Base-by-base conservation (phyloP, 2,888 invertebrate genomes). In the Drosophila longiperda region DNA sequence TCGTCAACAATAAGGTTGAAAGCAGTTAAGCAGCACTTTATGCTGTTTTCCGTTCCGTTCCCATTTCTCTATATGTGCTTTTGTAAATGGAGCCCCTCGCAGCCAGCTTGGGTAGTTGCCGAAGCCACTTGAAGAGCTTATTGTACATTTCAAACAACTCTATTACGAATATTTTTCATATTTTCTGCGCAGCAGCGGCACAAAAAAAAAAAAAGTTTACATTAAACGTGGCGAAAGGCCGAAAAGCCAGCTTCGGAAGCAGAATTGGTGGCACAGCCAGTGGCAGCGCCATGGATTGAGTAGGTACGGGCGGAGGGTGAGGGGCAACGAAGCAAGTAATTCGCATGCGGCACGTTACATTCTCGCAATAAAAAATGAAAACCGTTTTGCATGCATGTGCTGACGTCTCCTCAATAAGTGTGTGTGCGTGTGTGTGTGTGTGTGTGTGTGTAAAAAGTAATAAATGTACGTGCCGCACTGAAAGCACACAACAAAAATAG, bases 101-200 rank as follows among this genome's bases (percentile, higher is more conserved):
- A 54, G n/a, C 23, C 69, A 53, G 34, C 36, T 73, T 26, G 54
- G 77, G 76, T 76, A 73, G 83, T 71, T 66, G 66, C 62, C 66
- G 76, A 78, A 82, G 82, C 79, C 82, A 87, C 87, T 86, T 83
- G 83, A 86, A 86, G 80, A 75, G 81, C 85, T 87, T 89, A 89
- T 87, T 84, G 89, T 87, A 87, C 83, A 88, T 89, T 89, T 87
- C 87, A 84, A 85, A 90, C 90, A 90, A 90, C 89, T 90, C 90
- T 90, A 90, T 90, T 90, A 90, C 89, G 89, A 90, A 90, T 90
- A 89, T 90, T 90, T 90, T 90, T 89, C 86, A 88, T 84, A 88
- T 90, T 90, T 89, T 69, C 78, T 68, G 80, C 69, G 72, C 77
- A 78, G 57, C 55, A 67, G 50, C 60, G 66, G 66, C 64, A 67